Conservation (phyloP, 2,797 vertebrate genomes). For the Florisuga fusca region DNA sequence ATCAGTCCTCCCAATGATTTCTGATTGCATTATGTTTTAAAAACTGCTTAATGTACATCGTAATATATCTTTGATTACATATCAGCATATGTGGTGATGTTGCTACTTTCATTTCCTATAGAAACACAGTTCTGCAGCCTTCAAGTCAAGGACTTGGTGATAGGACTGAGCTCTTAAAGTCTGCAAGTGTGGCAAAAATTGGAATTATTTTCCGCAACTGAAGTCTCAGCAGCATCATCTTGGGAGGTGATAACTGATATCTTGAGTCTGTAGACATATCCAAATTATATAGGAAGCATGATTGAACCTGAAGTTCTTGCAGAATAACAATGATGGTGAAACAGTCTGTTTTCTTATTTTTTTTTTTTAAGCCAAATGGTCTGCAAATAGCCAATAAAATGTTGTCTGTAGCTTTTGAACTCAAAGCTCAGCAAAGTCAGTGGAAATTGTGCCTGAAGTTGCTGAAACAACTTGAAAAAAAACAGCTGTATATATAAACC, state of each 20-base stretch:
- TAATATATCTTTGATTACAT: background rate
- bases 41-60: background rate
- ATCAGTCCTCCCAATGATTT: background rate
- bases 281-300: background rate
- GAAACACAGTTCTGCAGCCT: background rate
- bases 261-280: background rate
- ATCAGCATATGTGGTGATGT: background rate
- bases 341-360: background rate
- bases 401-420: background rate
- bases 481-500: background rate
- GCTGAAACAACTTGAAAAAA: background rate
- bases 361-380: background rate
- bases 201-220: background rate
- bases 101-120: background rate
- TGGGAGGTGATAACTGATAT: background rate
- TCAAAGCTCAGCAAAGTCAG: background rate
- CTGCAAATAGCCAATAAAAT: background rate
- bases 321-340: background rate
- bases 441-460: background rate
- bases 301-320: background rate
- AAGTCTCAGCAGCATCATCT: background rate
- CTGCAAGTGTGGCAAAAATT: background rate
- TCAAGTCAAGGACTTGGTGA: background rate
- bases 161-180: background rate
- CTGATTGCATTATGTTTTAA: background rate